Base-by-base conservation (phyloP, 2,797 vertebrate species). In the Ambastaia sidthimunki region DNA sequence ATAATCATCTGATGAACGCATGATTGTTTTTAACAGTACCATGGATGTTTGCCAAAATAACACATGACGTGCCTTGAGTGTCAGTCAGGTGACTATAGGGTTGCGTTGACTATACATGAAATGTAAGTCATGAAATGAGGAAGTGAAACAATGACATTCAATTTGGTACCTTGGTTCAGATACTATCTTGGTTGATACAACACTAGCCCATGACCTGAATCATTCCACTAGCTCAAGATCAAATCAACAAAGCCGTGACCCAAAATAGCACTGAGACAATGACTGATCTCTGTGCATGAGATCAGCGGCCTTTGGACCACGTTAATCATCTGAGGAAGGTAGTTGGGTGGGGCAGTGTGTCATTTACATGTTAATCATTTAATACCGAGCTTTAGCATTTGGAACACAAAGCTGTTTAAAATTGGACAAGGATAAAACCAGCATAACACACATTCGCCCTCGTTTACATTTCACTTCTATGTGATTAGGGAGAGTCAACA, bases 241-340 rank as follows among this genome's bases (percentile, higher is more conserved):
- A 65, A 63, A 66, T 68, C 72, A 44, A 44, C 57, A 80, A 57
- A 31, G 55, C 69, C 13, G 31, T 80, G 69, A 80, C 44, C 77
- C 78, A 57, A 68, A 55, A 65, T 71, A 73, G 66, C 79, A 71
- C 0, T 1, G 25, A 18, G 52, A 48, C 60, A 66, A 66, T 25
- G 2, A 55, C 21, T 71, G 48, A 70, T 62, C 37, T 69, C 48
- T 52, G 25, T 44, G 44, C 28, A 23, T 72, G 28, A 28, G 28
- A 28, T 28, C 28, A 28, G 28, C 28, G 81, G 44, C 78, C 73
- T 85, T 85, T 85, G 72, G 60, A 82, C 73, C 55, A 70, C 47
- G 54, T 50, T 47, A 25, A 54, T 28, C 9, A 54, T 82, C 72
- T 31, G 54, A 28, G 52, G 19, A 73, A 31, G 10, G 31, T 25